Base-by-base conservation (phyloP, 2,888 invertebrate species). In the Heteromyza rotundicornis region DNA sequence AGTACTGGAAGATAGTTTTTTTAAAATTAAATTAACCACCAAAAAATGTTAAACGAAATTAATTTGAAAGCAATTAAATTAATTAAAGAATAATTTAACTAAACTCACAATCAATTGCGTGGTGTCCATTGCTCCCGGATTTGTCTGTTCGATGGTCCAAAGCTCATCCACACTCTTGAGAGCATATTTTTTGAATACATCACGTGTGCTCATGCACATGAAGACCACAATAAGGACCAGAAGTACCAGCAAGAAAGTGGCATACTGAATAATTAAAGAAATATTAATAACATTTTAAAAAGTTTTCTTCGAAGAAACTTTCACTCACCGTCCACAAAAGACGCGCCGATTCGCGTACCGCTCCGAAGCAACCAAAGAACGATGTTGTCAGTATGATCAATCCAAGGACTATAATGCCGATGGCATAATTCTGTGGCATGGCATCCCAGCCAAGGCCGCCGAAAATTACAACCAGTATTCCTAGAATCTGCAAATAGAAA, bases 351-450 rank as follows among this genome's bases (percentile, higher is more conserved):
- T 79, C 78, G 1, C 80, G 72, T 17, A 77, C 62, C 19, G 78
- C 70, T 22, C 80, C 80, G 27, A 72, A 72, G 56, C 77, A 79
- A 5, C 79, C 80, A n/a, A 79, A 78, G 27, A 79, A 49, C 10
- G 77, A 79, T 35, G 72, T 79, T 2, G 78, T 12, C 53, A 79
- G 54, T 5, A 79, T 78, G 17, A 72, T 63, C 23, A 72, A 70
- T 2, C 79, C 80, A 50, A 79, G 44, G 2, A 74, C 68, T 12
- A 79, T 65, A 2, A 75, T 71, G 14, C 78, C 78, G 20, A 79
- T 73, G 27, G 76, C 73, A 68, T 75, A 79, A 14, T 63, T 61
- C 47, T 75, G 71, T 0, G 79, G 78, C 78, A 79, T 79, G 10
- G 73, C 79, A 23, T 77, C 78, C 71, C 73, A 77, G 44, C 80